Percentiles rank a stretch among this genome's conserved stretches.
These are phyloP conservation scores for Hassar affinis DNA, from an alignment of 2,113 vertebrate species.

Conservation along the genomic window DNA sequence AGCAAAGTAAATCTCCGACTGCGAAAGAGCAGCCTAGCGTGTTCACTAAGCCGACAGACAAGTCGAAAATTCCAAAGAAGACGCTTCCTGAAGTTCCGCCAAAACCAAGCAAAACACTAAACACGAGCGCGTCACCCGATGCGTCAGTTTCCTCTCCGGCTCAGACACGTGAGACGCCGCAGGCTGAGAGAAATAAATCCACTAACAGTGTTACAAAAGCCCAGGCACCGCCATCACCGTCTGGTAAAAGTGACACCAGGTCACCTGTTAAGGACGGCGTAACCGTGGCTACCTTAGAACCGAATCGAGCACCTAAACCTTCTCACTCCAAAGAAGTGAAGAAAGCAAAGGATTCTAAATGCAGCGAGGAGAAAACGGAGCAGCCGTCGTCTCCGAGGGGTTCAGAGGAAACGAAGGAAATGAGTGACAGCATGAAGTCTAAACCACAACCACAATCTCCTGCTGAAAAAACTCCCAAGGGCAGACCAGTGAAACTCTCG, in stretches of 20 bases:
- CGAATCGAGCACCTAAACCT: not conserved
- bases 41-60: conserved; percentile 38
- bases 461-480: conserved; percentile 56
- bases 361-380: conserved; percentile 30
- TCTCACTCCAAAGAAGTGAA: conserved; percentile 20
- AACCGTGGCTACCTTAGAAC: not conserved
- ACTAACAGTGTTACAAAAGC: conserved; percentile 16
- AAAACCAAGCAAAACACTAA: conserved; percentile 57
- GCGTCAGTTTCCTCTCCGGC: not conserved
- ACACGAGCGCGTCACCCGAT: conserved; percentile 22
- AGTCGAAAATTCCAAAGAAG: conserved; percentile 71
- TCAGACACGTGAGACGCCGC: conserved; percentile 8
- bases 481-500: conserved; percentile 46
- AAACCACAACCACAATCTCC: conserved; percentile 45
- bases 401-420: not conserved
- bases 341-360: conserved; percentile 25
- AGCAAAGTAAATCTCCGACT: conserved; percentile 48
- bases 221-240: not conserved
- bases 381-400: conserved; percentile 51
- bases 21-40: conserved; percentile 55
- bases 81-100: conserved; percentile 53
- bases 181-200: conserved; percentile 33
- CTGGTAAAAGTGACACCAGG: conserved; percentile 27
- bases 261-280: not conserved
- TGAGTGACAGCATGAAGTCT: not conserved